phyloP scores from a whole-genome alignment of 2,797 vertebrate species.

The Tiaroga cobitis region DNA sequence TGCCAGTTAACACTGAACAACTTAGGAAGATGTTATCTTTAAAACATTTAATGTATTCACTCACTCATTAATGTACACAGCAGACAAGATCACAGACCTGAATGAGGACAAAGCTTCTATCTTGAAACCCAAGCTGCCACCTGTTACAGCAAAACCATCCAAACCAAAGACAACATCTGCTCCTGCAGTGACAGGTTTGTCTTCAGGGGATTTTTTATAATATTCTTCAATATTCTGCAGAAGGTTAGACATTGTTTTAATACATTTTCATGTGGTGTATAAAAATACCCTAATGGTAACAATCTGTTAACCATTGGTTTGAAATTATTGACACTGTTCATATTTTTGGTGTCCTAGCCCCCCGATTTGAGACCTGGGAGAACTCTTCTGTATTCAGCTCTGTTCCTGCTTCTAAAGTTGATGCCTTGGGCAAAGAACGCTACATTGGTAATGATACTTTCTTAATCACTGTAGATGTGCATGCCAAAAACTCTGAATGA shows the following conservation, averaged over 20 bases:
- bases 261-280: background rate
- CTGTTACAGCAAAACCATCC: slow-evolving; percentile 68
- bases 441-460: slow-evolving; percentile 79
- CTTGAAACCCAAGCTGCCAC: slow-evolving; percentile 63
- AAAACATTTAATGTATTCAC: background rate
- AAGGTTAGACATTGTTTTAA: background rate
- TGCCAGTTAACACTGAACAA: background rate
- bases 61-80: background rate
- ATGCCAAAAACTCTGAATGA: background rate
- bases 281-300: background rate
- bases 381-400: slow-evolving; percentile 86
- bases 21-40: background rate
- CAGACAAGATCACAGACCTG: slow-evolving; percentile 68
- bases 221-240: background rate
- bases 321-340: background rate
- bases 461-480: background rate
- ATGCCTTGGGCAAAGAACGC: slow-evolving; percentile 87
- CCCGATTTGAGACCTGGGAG: slow-evolving; percentile 78
- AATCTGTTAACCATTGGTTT: background rate
- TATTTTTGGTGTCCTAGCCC: slow-evolving; percentile 52
- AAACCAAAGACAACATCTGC: slow-evolving; percentile 60
- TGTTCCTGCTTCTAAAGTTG: slow-evolving; percentile 85
- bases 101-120: slow-evolving; percentile 67
- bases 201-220: background rate
- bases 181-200: slow-evolving; percentile 42